Evolutionary conservation across 2,888 invertebrate species (phyloP), one percentile per base, ranked within the genome.

Genomic region (Caradrina clavipalpis): DNA sequence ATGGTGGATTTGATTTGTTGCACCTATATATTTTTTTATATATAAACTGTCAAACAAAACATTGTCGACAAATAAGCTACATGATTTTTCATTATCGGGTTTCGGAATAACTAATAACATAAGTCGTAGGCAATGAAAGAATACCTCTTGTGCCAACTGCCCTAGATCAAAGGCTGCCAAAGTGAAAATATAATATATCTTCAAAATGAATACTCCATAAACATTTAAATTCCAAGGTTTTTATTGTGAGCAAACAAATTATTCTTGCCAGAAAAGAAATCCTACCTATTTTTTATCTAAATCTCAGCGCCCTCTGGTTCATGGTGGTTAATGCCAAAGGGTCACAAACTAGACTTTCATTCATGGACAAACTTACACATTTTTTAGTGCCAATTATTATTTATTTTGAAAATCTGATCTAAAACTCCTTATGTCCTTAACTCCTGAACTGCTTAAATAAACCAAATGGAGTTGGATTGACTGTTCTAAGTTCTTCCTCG

Each of bases 1-100:
- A 79, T 84, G 64, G 76, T 63, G 71, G 84, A 83, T 78, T 81
- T 86, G 87, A 87, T 84, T 85, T 84, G 85, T 85, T 79, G 47
- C 68, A 69, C 58, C 56, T 63, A 73, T 79, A 77, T 60, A 78
- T 81, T 78, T 49, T 67, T 59, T 54, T 17, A 63, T 35, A 60
- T 62, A 53, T 69, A 63, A 78, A 81, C 21, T 54, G 45, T 45
- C 31, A 60, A 15, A 56, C 19, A 51, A 77, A 45, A 63, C 31
- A 66, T 65, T 51, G 2, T n/a, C 35, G 26, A 10, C n/a, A n/a
- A 45, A 26, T 26, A 45, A 21, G 19, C 3, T 13, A 22, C 15
- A 3, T 5, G 53, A 17, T 54, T 35, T 54, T 22, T 21, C 6
- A 0, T 60, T 49, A 60, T 51, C 22, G n/a, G 2, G 10, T 53